Evolutionary conservation across 2,888 invertebrate species (phyloP).

Genomic region (Drosophila demipolita): DNA sequence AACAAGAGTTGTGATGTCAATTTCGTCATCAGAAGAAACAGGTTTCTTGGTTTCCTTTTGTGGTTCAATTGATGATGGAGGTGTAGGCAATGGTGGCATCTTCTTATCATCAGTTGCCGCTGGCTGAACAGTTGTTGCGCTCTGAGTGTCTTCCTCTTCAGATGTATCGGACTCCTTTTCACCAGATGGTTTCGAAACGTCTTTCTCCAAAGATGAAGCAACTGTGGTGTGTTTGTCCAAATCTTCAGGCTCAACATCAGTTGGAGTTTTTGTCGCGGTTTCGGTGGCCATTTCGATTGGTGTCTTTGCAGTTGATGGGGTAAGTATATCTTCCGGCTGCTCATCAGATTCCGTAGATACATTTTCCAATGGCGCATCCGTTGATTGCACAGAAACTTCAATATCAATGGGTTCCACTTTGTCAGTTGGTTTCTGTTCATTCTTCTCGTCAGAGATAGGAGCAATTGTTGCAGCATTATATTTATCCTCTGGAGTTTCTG

Average conservation of each 20-base stretch:
- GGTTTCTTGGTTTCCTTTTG: constrained; percentile 22
- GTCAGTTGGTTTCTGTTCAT: constrained; percentile 3
- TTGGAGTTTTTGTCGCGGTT: constrained; percentile 38
- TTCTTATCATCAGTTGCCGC: constrained; percentile 15
- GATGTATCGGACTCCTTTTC: constrained; percentile 40
- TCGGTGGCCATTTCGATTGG: constrained; percentile 43
- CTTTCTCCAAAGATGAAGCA: constrained; percentile 36
- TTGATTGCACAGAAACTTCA: constrained; percentile 23
- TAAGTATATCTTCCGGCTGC: constrained; percentile 35
- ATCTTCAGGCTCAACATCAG: constrained; percentile 29
- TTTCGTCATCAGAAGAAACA: constrained; percentile 16
- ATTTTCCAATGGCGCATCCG: constrained; percentile 41
- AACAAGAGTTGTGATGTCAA: constrained; percentile 33
- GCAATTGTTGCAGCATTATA: constrained; percentile 28
- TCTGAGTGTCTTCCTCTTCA: constrained; percentile 25
- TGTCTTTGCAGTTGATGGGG: constrained; percentile 39
- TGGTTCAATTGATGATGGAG: constrained; percentile 16
- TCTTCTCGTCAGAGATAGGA: constrained; percentile 31
- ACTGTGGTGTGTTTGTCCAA: constrained; percentile 45
- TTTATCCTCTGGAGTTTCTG: constrained; percentile 30
- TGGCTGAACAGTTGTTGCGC: constrained; percentile 43
- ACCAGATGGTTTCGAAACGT: constrained; percentile 28
- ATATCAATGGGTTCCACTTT: constrained; percentile 35
- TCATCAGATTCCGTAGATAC: constrained; percentile 56
- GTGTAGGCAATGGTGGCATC: constrained; percentile 20